phyloP scores from a whole-genome alignment of 2,888 invertebrate genomes.

The Acrocera orbiculus region DNA sequence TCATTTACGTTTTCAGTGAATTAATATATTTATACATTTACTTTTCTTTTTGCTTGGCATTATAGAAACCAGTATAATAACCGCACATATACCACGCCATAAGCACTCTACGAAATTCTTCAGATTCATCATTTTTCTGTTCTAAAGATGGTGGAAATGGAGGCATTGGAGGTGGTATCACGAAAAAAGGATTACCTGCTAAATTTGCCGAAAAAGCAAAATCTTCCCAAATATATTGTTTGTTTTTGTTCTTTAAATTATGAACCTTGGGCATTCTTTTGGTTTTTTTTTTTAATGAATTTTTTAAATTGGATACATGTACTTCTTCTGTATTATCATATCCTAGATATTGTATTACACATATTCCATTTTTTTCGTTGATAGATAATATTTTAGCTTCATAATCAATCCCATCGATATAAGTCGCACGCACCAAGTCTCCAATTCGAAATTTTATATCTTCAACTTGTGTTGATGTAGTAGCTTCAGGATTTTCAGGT shows the following conservation, averaged over 20 bases:
- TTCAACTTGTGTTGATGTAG: too few species aligned
- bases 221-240: too few species aligned
- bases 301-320: constrained; percentile 29
- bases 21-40: too few species aligned
- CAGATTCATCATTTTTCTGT: constrained; percentile 24
- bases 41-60: constrained; percentile 32
- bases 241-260: too few species aligned
- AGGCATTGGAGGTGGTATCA: too few species aligned
- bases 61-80: constrained; percentile 71
- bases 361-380: constrained; percentile 26
- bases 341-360: constrained; percentile 31
- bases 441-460: too few species aligned
- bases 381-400: constrained; percentile 40
- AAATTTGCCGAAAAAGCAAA: too few species aligned
- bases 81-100: constrained; percentile 91
- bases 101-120: constrained; percentile 67
- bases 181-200: too few species aligned
- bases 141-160: constrained; percentile 34
- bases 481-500: too few species aligned
- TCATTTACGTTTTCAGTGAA: too few species aligned
- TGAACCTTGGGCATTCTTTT: constrained; percentile 32
- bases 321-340: constrained; percentile 37
- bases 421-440: constrained; percentile 45
- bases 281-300: constrained; percentile 34
- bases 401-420: constrained; percentile 46